These are phyloP conservation scores for Bicyclus anynana DNA, from an alignment of 1,140 invertebrate genomes.

Conservation along the genomic window DNA sequence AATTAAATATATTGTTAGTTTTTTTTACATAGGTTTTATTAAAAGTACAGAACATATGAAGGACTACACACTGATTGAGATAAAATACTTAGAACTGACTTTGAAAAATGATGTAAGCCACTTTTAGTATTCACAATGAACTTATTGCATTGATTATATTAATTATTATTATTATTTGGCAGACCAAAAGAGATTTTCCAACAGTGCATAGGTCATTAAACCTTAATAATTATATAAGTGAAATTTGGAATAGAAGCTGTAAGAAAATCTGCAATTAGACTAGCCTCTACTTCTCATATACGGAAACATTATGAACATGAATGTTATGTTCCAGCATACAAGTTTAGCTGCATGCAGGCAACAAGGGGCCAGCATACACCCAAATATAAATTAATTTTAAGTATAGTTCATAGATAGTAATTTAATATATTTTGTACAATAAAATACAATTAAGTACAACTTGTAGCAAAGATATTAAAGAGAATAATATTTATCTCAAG, in stretches of 20 bases:
- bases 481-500: slow-evolving; percentile 77
- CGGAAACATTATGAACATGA: slow-evolving; percentile 71
- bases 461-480: slow-evolving; percentile 79
- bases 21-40: slow-evolving; percentile 77
- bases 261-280: slow-evolving; percentile 77
- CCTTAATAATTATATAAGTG: slow-evolving; percentile 69
- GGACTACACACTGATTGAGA: slow-evolving; percentile 77
- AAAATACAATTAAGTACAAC: slow-evolving; percentile 79
- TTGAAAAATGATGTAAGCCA: slow-evolving; percentile 72
- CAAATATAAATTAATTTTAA: slow-evolving; percentile 75
- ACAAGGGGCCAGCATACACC: slow-evolving; percentile 69
- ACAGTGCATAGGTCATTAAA: slow-evolving; percentile 73
- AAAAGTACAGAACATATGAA: slow-evolving; percentile 77
- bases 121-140: slow-evolving; percentile 74
- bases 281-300: slow-evolving; percentile 75
- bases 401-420: slow-evolving; percentile 75
- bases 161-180: slow-evolving; percentile 73
- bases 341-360: slow-evolving; percentile 71
- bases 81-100: slow-evolving; percentile 75
- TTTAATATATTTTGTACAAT: slow-evolving; percentile 79
- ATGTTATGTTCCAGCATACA: slow-evolving; percentile 74
- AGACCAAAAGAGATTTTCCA: slow-evolving; percentile 77
- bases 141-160: slow-evolving; percentile 72
- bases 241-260: slow-evolving; percentile 76
- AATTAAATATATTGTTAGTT: slow-evolving; percentile 79